Evolutionary conservation across 2,113 vertebrate species (phyloP).

Genomic region (rat (Rattus norvegicus)): DNA sequence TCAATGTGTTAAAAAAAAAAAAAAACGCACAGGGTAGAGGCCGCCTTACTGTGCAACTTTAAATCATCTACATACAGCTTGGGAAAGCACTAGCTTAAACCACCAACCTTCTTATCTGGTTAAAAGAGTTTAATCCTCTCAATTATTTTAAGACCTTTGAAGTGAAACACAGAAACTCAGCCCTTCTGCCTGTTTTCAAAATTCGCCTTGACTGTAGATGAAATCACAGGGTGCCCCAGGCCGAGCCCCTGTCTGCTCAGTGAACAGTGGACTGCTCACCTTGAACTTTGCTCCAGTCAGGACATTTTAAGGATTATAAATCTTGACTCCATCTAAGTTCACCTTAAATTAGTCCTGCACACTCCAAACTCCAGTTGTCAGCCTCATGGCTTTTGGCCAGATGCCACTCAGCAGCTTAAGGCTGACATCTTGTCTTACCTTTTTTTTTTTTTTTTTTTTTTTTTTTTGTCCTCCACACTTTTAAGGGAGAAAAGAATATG

Average conservation of each 20-base stretch:
- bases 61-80: constrained; percentile 83
- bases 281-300: constrained; percentile 89
- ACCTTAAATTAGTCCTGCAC: constrained; percentile 87
- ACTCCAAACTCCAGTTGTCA: constrained; percentile 85
- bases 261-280: constrained; percentile 85
- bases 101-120: constrained; percentile 90
- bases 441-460: not conserved
- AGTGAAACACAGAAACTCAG: constrained; percentile 90
- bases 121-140: constrained; percentile 93
- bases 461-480: constrained; percentile 51
- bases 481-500: constrained; percentile 79
- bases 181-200: constrained; percentile 89
- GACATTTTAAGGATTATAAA: constrained; percentile 89
- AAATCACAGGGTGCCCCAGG: constrained; percentile 79
- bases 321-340: constrained; percentile 89
- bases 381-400: constrained; percentile 88
- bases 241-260: constrained; percentile 80
- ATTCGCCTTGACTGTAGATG: constrained; percentile 87
- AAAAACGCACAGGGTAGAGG: not conserved
- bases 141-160: constrained; percentile 95
- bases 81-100: constrained; percentile 83
- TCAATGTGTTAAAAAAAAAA: constrained; percentile 81
- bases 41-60: constrained; percentile 78
- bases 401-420: constrained; percentile 85
- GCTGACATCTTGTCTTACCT: constrained; percentile 76